phyloP scores from a whole-genome alignment of 2,888 invertebrate genomes.

The Exephanes ischioxanthus region DNA sequence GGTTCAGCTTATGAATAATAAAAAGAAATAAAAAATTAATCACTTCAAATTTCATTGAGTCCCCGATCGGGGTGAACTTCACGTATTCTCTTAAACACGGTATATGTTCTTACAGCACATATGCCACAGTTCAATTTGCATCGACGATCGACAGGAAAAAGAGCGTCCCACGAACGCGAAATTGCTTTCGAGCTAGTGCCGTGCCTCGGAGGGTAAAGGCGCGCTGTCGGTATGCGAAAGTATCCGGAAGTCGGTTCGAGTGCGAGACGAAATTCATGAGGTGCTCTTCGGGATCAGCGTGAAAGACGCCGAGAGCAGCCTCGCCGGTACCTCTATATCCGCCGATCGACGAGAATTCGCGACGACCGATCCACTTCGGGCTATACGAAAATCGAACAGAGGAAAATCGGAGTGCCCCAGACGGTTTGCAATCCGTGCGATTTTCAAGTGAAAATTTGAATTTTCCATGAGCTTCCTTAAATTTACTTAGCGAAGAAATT shows the following conservation, averaged over 20 bases:
- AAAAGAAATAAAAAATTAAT: neutral
- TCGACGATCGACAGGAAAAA: conserved; percentile 14
- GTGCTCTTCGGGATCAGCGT: conserved; percentile 68
- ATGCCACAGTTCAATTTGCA: conserved; percentile 36
- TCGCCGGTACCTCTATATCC: conserved; percentile 53
- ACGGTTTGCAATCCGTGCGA: conserved; percentile 68
- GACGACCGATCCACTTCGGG: conserved; percentile 28
- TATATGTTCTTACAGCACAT: neutral
- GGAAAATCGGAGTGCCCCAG: conserved; percentile 26
- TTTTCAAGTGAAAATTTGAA: conserved; percentile 32
- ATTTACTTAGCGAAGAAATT: conserved; percentile 10
- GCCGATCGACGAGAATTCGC: conserved; percentile 48
- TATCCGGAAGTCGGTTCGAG: conserved; percentile 71
- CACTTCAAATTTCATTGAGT: neutral
- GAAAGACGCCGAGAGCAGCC: conserved; percentile 62
- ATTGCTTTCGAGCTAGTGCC: conserved; percentile 33
- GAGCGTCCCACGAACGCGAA: conserved; percentile 34
- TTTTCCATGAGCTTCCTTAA: conserved; percentile 26
- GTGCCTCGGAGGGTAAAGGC: conserved; percentile 12
- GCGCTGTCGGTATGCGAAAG: conserved; percentile 54
- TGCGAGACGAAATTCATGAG: conserved; percentile 75
- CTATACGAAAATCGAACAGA: conserved; percentile 24
- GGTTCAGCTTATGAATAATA: neutral
- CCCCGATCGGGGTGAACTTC: neutral
- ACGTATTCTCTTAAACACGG: neutral